Percentiles rank a stretch among this genome's conserved stretches.
Evolutionary conservation across 2,113 vertebrate genomes (phyloP).

Genomic region (Tyto alba): DNA sequence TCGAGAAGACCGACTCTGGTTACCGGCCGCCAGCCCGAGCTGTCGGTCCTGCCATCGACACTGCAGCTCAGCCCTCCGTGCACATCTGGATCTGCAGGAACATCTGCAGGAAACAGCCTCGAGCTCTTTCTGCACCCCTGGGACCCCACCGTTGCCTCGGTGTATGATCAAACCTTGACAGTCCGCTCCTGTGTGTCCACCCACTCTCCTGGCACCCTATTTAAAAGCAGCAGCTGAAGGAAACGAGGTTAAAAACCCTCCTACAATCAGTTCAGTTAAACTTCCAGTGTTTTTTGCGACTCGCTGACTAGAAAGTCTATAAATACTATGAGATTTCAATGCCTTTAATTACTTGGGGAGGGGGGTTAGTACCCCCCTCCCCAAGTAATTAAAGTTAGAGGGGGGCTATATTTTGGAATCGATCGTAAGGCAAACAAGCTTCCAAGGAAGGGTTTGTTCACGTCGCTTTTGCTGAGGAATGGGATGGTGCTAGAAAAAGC

Average conservation of each 20-base stretch:
- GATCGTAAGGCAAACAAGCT: neutral
- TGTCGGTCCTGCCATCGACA: neutral
- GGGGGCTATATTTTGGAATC: neutral
- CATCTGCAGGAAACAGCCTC: neutral
- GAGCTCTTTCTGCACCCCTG: rapidly evolving
- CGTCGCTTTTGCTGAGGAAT: neutral
- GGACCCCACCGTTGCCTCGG: neutral
- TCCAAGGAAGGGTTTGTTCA: neutral
- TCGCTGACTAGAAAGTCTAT: neutral
- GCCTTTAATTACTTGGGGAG: neutral
- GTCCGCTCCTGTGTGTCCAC: neutral
- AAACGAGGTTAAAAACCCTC: neutral
- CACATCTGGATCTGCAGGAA: conserved; percentile 24
- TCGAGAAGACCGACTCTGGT: neutral
- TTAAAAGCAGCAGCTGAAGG: neutral
- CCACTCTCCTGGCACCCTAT: neutral
- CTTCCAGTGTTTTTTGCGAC: neutral
- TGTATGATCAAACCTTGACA: neutral
- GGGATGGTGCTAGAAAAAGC: neutral
- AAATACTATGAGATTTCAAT: neutral
- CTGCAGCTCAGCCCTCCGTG: rapidly evolving
- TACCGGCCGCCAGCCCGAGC: neutral
- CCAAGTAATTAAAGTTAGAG: no score
- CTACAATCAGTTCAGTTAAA: neutral
- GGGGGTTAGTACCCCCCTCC: neutral